Evolutionary conservation across 1,140 invertebrate species (phyloP).

Genomic region (Melipona quadrifasciata): DNA sequence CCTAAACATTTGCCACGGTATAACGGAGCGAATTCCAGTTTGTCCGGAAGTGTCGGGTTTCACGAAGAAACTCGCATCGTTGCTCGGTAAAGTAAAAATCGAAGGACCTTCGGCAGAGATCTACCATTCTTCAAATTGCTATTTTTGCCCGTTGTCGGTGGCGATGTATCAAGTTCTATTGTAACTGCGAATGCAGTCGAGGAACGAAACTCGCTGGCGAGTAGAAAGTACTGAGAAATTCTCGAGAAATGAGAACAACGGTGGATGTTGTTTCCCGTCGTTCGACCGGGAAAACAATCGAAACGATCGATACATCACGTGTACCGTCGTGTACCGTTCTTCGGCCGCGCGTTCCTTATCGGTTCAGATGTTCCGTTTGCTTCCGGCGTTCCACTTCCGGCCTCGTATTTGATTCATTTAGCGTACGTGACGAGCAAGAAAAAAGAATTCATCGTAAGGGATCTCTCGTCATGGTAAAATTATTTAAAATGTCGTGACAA

Average conservation of each 20-base stretch:
- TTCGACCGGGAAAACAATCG: slow-evolving; percentile 59
- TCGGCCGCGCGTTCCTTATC: slow-evolving; percentile 71
- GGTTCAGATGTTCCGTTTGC: slow-evolving; percentile 63
- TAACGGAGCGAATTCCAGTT: slow-evolving; percentile 44
- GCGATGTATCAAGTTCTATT: background rate
- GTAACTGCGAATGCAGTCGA: background rate
- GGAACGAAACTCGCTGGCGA: slow-evolving; percentile 30
- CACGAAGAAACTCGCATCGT: slow-evolving; percentile 41
- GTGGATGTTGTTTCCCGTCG: slow-evolving; percentile 51
- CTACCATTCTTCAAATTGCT: background rate
- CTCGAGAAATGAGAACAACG: slow-evolving; percentile 32
- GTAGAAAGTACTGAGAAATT: slow-evolving; percentile 48
- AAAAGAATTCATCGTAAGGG: background rate
- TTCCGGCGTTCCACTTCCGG: slow-evolving; percentile 67
- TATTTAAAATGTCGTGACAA: background rate
- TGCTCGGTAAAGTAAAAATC: slow-evolving; percentile 20
- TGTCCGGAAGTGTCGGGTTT: slow-evolving; percentile 68
- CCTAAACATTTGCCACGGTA: background rate
- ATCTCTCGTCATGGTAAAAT: too few species aligned
- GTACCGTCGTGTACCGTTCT: slow-evolving; percentile 65
- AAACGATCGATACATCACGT: slow-evolving; percentile 59
- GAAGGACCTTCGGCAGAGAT: background rate
- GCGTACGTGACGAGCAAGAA: slow-evolving; percentile 21
- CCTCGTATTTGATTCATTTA: slow-evolving; percentile 53
- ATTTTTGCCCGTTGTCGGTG: background rate